These are phyloP conservation scores for Nematolebias whitei DNA, from an alignment of 2,113 vertebrate species.

Conservation along the genomic window DNA sequence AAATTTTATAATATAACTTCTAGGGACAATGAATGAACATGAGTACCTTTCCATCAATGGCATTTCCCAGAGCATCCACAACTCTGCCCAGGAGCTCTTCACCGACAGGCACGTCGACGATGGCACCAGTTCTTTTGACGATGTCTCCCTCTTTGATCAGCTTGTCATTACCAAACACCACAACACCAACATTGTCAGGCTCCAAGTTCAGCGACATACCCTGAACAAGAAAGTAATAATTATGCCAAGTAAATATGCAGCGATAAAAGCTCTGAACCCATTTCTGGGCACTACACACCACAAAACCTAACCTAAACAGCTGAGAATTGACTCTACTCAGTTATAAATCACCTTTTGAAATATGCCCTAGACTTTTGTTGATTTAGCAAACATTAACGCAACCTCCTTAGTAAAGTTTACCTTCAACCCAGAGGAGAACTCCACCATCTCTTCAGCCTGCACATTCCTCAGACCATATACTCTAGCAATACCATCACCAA, in stretches of 20 bases:
- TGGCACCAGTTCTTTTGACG: conserved; percentile 95
- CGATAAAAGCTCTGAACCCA: too few relatives aligned
- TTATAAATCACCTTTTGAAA: not conserved
- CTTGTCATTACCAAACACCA: conserved; percentile 97
- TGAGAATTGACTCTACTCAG: not conserved
- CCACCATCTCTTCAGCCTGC: conserved; percentile 98
- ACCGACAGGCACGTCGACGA: conserved; percentile 95
- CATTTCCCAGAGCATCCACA: conserved; percentile 94
- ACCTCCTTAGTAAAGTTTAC: conserved; percentile 34
- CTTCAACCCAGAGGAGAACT: conserved; percentile 97
- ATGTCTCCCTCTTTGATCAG: conserved; percentile 97
- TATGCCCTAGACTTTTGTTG: not conserved
- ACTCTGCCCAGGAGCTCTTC: conserved; percentile 93
- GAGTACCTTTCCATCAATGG: conserved; percentile 94
- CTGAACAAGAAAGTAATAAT: conserved; percentile 65
- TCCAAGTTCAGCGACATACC: conserved; percentile 99
- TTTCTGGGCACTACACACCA: too few relatives aligned
- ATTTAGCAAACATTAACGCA: not conserved
- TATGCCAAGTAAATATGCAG: too few relatives aligned
- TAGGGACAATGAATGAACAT: not conserved
- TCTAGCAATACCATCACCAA: conserved; percentile 95
- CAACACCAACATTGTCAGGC: conserved; percentile 96
- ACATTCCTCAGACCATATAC: conserved; percentile 95
- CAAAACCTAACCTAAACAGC: too few relatives aligned
- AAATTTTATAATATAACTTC: not conserved